A percentile compares a stretch with the other conserved stretches of the same genome.
These are phyloP conservation scores for Stylophora pistillata DNA, from an alignment of 64 coral and sea anemone species.

Conservation along the genomic window DNA sequence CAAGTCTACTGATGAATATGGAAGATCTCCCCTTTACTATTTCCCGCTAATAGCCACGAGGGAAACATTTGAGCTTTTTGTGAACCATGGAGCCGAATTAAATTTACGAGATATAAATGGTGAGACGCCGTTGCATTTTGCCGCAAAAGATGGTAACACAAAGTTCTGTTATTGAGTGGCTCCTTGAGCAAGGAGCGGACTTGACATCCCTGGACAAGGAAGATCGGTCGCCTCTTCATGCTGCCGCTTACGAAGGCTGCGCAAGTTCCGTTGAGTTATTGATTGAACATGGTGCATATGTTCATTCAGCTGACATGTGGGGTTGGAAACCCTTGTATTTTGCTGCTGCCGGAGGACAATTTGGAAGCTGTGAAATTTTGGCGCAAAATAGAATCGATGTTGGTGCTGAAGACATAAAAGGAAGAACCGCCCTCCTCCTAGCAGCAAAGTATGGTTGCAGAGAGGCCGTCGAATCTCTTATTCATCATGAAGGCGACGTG, in stretches of 20 bases:
- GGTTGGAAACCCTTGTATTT: constrained; percentile 30
- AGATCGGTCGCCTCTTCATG: constrained; percentile 46
- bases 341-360: not conserved
- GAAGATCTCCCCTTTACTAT: constrained; percentile 34
- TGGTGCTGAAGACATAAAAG: not conserved
- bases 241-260: constrained; percentile 12
- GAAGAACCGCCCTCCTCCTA: not conserved
- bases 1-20: not conserved
- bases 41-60: not conserved
- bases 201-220: constrained; percentile 1
- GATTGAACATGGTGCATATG: constrained; percentile 61
- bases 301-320: constrained; percentile 32
- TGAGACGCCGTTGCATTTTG: constrained; percentile 28
- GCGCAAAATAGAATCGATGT: constrained; percentile 3
- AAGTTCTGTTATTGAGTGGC: not conserved
- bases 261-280: constrained; percentile 27
- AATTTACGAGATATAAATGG: not conserved
- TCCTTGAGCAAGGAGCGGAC: constrained; percentile 18
- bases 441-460: not conserved
- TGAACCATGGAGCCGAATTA: constrained; percentile 35
- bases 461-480: not conserved
- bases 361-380: not conserved
- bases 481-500: not conserved
- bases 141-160: constrained; percentile 20
- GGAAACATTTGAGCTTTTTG: not conserved